These are phyloP conservation scores for Oxyruncus cristatus DNA, from an alignment of 2,113 vertebrate species.

Conservation along the genomic window DNA sequence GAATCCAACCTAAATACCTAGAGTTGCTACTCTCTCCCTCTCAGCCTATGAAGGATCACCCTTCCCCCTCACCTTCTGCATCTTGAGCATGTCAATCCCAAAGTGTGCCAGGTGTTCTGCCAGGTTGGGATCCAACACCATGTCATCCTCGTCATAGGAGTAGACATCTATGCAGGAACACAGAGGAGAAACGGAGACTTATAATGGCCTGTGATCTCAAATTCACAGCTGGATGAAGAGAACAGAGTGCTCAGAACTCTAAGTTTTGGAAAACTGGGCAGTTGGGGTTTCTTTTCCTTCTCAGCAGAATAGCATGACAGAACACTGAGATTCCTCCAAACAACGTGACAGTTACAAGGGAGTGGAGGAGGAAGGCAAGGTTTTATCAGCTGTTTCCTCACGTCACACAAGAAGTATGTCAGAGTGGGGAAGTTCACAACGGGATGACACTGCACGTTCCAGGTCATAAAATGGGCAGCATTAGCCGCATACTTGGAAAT, in stretches of 20 bases:
- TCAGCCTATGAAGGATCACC: neutral
- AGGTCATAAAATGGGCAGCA: neutral
- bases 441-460: neutral
- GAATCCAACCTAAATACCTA: neutral
- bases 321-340: neutral
- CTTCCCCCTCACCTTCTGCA: slow-evolving; percentile 87
- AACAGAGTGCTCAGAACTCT: neutral
- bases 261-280: neutral
- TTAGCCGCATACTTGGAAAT: neutral
- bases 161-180: slow-evolving; percentile 84
- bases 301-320: neutral
- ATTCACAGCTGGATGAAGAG: neutral
- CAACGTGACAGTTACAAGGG: neutral
- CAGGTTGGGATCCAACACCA: slow-evolving; percentile 94
- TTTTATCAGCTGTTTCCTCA: neutral
- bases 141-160: slow-evolving; percentile 97
- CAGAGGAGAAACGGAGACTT: neutral
- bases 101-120: slow-evolving; percentile 95
- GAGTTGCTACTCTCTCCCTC: neutral
- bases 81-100: slow-evolving; percentile 98
- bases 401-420: neutral
- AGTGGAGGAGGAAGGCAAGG: neutral
- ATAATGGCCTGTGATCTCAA: neutral
- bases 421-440: neutral
- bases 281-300: neutral